A percentile compares a stretch with the other conserved stretches of the same genome.
Conservation (phyloP, 2,113 vertebrate genomes). For the Ornithorhynchus anatinus region DNA sequence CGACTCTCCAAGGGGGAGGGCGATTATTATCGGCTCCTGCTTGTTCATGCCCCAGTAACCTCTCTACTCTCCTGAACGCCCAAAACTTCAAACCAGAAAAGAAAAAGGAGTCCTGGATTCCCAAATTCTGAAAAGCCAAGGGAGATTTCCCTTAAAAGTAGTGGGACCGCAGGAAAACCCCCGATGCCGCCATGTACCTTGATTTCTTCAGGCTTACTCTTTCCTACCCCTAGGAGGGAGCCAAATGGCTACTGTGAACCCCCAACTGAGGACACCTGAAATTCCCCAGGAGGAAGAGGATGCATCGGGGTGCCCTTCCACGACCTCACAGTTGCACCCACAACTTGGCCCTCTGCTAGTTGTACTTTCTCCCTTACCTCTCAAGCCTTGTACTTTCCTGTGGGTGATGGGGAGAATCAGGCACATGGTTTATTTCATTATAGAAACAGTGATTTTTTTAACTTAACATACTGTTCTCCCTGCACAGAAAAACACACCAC, state of each 20-base stretch:
- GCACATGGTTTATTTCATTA: not conserved
- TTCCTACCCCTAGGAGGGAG: no score
- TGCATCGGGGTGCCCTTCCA: no score
- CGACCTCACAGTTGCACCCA: no score
- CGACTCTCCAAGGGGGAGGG: not conserved
- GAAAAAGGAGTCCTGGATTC: constrained; percentile 15
- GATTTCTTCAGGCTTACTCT: no score
- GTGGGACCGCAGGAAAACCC: not conserved
- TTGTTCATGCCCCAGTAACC: not conserved
- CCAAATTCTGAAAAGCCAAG: not conserved
- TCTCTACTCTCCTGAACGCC: constrained; percentile 9
- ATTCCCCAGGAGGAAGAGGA: no score
- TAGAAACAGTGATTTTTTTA: not conserved
- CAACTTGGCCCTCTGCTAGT: no score
- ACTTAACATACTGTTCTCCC: not conserved
- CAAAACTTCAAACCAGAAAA: not conserved
- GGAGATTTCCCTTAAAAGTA: not conserved
- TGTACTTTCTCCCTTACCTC: no score
- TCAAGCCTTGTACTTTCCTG: not conserved
- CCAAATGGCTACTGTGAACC: no score
- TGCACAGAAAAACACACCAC: not conserved
- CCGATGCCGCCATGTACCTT: not conserved
- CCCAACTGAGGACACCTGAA: no score
- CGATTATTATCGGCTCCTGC: not conserved
- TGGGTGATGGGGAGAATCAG: not conserved